These are phyloP conservation scores for Sebastes nivosus DNA, from an alignment of 2,797 vertebrate genomes.

Conservation along the genomic window DNA sequence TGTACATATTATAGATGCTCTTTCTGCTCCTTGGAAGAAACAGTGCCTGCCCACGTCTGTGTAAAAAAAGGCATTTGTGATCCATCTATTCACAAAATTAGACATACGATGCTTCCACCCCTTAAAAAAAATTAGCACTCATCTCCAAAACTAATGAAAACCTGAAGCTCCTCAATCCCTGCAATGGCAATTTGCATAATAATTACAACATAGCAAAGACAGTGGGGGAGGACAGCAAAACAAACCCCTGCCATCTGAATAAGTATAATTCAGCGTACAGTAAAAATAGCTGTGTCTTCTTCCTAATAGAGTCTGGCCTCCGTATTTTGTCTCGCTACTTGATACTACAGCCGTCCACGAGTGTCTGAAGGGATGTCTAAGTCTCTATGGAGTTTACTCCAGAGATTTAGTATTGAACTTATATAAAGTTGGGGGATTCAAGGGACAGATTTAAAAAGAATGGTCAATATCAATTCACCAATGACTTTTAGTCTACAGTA, in stretches of 20 bases:
- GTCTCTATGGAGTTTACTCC: background rate
- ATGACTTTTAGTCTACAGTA: background rate
- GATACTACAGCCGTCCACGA: conserved; percentile 9
- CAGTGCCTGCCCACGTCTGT: conserved; percentile 4
- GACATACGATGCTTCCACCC: conserved; percentile 6
- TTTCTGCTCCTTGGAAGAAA: background rate
- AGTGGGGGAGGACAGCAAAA: conserved; percentile 70
- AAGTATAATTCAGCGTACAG: conserved; percentile 44
- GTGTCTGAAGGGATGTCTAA: conserved; percentile 5
- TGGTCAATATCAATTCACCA: background rate
- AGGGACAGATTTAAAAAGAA: background rate
- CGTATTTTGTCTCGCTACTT: conserved; percentile 17
- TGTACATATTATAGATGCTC: background rate
- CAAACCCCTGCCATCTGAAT: conserved; percentile 61
- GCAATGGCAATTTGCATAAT: conserved; percentile 64
- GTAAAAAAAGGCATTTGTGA: conserved; percentile 21
- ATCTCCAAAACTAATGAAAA: conserved; percentile 67
- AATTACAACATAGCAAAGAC: conserved; percentile 65
- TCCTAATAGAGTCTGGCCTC: conserved; percentile 13
- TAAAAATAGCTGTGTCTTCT: conserved; percentile 50
- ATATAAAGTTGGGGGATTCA: background rate
- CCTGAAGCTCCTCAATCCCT: conserved; percentile 59
- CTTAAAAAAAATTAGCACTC: conserved; percentile 53
- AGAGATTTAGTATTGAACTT: background rate
- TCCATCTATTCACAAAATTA: conserved; percentile 17